A percentile compares a stretch with the other conserved stretches of the same genome.
Evolutionary conservation across 2,888 invertebrate species (phyloP).

Genomic region (Apamea crenata): DNA sequence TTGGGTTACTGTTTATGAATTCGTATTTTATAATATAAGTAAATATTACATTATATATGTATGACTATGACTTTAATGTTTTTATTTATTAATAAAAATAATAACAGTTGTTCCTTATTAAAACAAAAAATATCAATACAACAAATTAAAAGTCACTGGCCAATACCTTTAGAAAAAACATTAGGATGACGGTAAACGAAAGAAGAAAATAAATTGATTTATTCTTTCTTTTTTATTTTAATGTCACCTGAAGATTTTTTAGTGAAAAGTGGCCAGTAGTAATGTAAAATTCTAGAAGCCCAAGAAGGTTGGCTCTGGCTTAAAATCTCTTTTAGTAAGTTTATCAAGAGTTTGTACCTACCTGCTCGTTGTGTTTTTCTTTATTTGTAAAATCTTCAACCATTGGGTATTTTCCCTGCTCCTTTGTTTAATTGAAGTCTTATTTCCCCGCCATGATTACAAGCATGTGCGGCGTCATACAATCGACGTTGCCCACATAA

Average conservation of each 20-base stretch:
- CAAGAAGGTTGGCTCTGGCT: neutral
- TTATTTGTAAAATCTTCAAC: neutral
- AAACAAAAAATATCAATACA: neutral
- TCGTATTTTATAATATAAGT: too few relatives aligned
- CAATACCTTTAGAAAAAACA: neutral
- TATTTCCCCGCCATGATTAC: conserved; percentile 70
- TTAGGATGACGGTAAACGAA: neutral
- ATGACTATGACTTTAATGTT: too few relatives aligned
- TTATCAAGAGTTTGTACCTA: neutral
- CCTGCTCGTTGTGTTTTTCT: neutral
- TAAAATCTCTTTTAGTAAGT: neutral
- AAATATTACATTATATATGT: too few relatives aligned
- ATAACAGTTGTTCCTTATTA: neutral
- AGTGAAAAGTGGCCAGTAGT: neutral
- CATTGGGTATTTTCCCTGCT: conserved; percentile 6
- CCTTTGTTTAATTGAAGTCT: conserved; percentile 49
- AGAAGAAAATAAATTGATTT: conserved; percentile 2
- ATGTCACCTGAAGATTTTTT: neutral
- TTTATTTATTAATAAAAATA: too few relatives aligned
- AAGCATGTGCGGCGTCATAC: conserved; percentile 74
- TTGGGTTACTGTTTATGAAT: too few relatives aligned
- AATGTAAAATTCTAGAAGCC: neutral
- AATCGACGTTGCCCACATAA: conserved; percentile 84
- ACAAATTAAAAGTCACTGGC: neutral
- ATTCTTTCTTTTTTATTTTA: neutral